Evolutionary conservation across 2,888 invertebrate species (phyloP), one percentile per base, ranked within the genome.

Genomic region (Lobophora halterata): DNA sequence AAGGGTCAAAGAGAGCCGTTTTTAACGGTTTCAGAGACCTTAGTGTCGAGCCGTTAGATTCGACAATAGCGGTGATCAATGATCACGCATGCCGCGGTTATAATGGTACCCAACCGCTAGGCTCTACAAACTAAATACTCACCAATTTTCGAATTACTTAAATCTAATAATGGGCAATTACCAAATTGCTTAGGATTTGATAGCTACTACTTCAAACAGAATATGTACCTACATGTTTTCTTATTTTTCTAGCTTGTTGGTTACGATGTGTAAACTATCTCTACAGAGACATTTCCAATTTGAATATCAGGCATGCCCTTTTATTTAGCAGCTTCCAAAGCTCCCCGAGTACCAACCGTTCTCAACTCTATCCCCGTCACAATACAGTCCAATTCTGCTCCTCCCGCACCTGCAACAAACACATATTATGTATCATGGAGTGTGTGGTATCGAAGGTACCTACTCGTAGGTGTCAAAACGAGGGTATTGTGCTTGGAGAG

Each of bases 11-110:
- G n/a, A n/a, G n/a, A n/a, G n/a, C n/a, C n/a, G n/a, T n/a, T n/a
- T n/a, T n/a, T n/a, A n/a, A n/a, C n/a, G n/a, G n/a, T 19, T 30
- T 20, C 26, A 31, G 27, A 8, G 0, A 19, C 7, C 9, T 5
- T 1, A 12, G 24, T 31, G 41, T 35, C 30, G 23, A 28, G 31
- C 61, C 53, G 52, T 49, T 50, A 49, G 37, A 27, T 38, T 32
- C 43, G 29, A 65, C 66, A 70, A 70, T 58, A 52, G 60, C 54
- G 55, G 48, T 61, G 65, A 65, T 65, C 60, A 66, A 49, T 55
- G 52, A 32, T 4, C 9, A 3, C 11, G 10, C 5, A 33, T 24
- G 24, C 13, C 25, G n/a, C n/a, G n/a, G n/a, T n/a, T n/a, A n/a
- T n/a, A n/a, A n/a, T n/a, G n/a, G n/a, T n/a, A n/a, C n/a, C n/a